Evolutionary conservation across 2,888 invertebrate genomes (phyloP).

Genomic region (Pemphredon lugubris): DNA sequence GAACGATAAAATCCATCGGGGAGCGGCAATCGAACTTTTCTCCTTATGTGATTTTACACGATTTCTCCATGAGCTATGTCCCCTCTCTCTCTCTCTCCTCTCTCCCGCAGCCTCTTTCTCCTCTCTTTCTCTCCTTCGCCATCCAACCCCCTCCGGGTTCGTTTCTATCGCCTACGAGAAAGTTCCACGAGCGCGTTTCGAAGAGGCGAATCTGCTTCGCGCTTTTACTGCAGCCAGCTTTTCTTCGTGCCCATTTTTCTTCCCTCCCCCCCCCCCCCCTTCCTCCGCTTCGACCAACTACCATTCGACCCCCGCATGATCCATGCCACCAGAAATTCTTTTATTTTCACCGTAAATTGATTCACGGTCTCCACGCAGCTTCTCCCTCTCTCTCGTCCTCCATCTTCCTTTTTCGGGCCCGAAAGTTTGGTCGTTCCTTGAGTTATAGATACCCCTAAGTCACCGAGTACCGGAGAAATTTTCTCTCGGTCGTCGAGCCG

Average conservation of each 20-base stretch:
- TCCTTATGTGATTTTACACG: conserved; percentile 39
- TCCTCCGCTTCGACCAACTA: too few relatives aligned
- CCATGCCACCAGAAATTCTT: conserved; percentile 39
- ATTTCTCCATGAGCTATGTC: conserved; percentile 14
- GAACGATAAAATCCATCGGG: conserved; percentile 23
- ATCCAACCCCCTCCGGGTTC: background rate
- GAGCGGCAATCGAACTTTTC: conserved; percentile 38
- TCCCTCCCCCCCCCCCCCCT: background rate
- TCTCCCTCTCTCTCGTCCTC: background rate
- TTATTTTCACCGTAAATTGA: conserved; percentile 61
- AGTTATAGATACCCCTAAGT: conserved; percentile 39
- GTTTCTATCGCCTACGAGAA: conserved; percentile 10
- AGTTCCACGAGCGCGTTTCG: background rate
- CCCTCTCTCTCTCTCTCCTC: conserved; percentile 10
- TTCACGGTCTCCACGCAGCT: conserved; percentile 45
- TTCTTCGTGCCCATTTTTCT: conserved; percentile 40
- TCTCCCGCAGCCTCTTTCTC: background rate
- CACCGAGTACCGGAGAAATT: conserved; percentile 28
- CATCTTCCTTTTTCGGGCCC: background rate
- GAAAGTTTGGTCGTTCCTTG: conserved; percentile 47
- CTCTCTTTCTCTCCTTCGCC: background rate
- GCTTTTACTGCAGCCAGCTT: conserved; percentile 14
- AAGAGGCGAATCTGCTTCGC: conserved; percentile 6
- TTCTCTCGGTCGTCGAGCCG: conserved; percentile 5
- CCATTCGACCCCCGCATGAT: background rate